Percentiles rank a stretch among this genome's conserved stretches.
Conservation (phyloP, 2,113 vertebrate species). For the Herpetotheres cachinnans region DNA sequence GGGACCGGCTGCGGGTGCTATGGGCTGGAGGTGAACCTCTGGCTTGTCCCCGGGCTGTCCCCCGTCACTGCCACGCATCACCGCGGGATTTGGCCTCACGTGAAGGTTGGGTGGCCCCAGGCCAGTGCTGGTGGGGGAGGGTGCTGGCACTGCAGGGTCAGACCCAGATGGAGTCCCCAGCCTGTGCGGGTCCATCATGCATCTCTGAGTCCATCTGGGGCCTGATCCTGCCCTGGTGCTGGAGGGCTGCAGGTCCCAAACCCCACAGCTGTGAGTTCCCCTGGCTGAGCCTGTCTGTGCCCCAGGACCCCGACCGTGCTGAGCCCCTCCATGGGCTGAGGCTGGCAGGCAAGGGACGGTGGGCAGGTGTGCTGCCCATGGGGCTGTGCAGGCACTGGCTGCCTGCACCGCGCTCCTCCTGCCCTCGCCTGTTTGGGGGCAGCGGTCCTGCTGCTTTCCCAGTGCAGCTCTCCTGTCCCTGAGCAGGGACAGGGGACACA, state of each 20-base stretch:
- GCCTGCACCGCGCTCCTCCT: rapidly evolving
- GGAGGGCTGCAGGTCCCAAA: neutral
- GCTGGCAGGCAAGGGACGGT: neutral
- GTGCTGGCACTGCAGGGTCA: neutral
- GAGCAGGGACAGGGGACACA: neutral
- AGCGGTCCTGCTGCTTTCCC: neutral
- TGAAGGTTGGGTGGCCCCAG: neutral
- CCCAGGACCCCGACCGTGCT: neutral
- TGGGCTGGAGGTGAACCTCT: neutral
- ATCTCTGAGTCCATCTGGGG: neutral
- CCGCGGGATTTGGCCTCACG: neutral
- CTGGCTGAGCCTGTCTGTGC: neutral
- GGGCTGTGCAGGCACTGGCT: rapidly evolving
- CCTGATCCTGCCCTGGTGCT: neutral
- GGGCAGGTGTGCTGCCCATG: neutral
- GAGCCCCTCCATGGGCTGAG: neutral
- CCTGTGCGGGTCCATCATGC: rapidly evolving
- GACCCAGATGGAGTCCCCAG: neutral
- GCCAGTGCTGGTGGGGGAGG: neutral
- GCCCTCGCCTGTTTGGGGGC: no score
- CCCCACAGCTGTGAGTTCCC: neutral
- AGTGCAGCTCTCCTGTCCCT: neutral
- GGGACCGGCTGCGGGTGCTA: rapidly evolving
- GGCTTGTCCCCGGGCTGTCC: neutral
- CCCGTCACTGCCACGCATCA: neutral